These are phyloP conservation scores for Poeciliopsis gracilis DNA, from an alignment of 2,797 vertebrate species.

Conservation along the genomic window DNA sequence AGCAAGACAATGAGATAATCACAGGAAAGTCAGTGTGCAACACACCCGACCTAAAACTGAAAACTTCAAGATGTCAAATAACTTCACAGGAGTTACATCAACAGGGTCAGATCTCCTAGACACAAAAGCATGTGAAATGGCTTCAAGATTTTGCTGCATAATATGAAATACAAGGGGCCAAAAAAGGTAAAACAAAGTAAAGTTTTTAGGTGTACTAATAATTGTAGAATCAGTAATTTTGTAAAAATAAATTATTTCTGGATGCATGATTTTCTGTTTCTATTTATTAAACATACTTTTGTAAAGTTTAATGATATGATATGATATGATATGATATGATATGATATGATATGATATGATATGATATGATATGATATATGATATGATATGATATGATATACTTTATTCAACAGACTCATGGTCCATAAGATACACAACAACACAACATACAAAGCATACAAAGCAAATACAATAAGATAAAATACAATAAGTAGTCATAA, in stretches of 20 bases:
- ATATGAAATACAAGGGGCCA: background rate
- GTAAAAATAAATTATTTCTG: background rate
- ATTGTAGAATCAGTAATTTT: background rate
- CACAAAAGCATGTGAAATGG: background rate
- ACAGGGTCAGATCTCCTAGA: background rate
- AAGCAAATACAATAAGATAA: no score
- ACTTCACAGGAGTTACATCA: background rate
- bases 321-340: no score
- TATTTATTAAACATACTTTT: background rate
- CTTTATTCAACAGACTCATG: no score
- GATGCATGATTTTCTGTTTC: background rate
- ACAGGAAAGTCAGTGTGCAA: background rate
- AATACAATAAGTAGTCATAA: no score
- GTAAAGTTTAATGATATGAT: no score
- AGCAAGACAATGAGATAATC: background rate
- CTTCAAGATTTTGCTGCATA: background rate
- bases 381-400: no score
- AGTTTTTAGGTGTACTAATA: background rate
- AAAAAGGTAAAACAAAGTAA: background rate
- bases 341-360: no score
- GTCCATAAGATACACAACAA: no score
- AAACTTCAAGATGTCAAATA: background rate
- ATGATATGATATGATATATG: no score
- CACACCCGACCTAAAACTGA: background rate
- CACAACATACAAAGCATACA: no score